Conservation (phyloP, 2,113 vertebrate species). For the Chaenocephalus aceratus region DNA sequence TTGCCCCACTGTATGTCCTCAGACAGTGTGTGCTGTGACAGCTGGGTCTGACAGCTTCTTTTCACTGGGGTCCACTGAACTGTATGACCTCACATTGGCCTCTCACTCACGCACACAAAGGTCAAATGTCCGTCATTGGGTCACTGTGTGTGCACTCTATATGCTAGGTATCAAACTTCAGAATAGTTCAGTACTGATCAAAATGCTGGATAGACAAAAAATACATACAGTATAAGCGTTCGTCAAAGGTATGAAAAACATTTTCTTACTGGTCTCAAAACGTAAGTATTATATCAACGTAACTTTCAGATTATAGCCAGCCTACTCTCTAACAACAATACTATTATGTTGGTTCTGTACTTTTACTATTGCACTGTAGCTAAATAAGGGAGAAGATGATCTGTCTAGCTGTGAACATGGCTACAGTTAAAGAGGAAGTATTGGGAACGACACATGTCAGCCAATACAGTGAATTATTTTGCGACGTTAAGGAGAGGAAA, state of each 20-base stretch:
- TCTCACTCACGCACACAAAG: conserved; percentile 35
- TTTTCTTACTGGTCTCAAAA: no score
- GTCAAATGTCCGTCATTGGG: conserved; percentile 50
- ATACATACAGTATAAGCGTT: not conserved
- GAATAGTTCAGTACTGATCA: not conserved
- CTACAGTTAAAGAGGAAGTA: not conserved
- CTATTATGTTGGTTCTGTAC: not conserved
- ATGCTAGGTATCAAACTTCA: conserved; percentile 6
- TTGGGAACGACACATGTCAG: not conserved
- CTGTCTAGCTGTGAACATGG: not conserved
- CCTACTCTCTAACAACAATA: not conserved
- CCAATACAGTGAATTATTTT: no score
- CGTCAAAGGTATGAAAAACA: not conserved
- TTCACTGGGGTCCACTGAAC: conserved; percentile 65
- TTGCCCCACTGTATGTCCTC: not conserved
- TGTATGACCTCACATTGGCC: conserved; percentile 58
- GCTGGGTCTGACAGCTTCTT: conserved; percentile 36
- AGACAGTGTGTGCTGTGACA: not conserved
- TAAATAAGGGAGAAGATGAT: not conserved
- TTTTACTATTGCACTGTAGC: not conserved
- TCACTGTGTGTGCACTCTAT: conserved; percentile 7
- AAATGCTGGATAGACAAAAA: not conserved
- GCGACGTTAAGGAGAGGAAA: not conserved
- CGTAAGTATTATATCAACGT: not conserved
- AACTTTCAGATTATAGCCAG: not conserved